phyloP scores from a whole-genome alignment of 2,888 invertebrate species.

The Yponomeuta evonymella region DNA sequence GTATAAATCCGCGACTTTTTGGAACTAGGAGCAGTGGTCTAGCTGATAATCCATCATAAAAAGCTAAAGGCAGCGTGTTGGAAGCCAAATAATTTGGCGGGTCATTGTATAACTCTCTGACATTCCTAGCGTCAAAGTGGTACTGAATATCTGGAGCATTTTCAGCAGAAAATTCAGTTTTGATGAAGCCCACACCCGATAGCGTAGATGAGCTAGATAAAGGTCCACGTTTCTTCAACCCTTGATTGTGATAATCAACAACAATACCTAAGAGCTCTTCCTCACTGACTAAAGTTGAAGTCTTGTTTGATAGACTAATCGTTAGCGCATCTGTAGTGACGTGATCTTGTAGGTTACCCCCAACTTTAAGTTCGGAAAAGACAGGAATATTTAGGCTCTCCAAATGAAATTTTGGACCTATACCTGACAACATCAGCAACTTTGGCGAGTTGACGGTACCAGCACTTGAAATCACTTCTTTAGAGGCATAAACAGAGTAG shows the following conservation, averaged over 20 bases:
- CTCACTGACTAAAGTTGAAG: conserved; percentile 60
- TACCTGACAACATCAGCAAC: conserved; percentile 79
- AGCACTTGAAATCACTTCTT: conserved; percentile 78
- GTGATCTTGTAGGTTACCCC: conserved; percentile 85
- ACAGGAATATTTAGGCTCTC: conserved; percentile 69
- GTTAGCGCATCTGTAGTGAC: conserved; percentile 78
- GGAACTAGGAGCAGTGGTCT: conserved; percentile 79
- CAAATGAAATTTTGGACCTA: conserved; percentile 78
- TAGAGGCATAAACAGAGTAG: conserved; percentile 62
- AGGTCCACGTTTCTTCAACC: conserved; percentile 63
- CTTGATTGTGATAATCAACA: conserved; percentile 53
- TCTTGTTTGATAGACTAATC: conserved; percentile 67
- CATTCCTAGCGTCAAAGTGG: conserved; percentile 77
- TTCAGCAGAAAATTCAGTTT: conserved; percentile 64
- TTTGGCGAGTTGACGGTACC: conserved; percentile 80
- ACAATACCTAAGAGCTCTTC: conserved; percentile 59
- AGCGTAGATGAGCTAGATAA: conserved; percentile 73
- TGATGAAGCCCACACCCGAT: conserved; percentile 77
- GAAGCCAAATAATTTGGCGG: conserved; percentile 68
- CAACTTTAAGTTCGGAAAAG: conserved; percentile 80
- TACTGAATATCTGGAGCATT: conserved; percentile 80
- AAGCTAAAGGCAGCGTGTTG: conserved; percentile 73
- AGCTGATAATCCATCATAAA: conserved; percentile 77
- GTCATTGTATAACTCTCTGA: conserved; percentile 75
- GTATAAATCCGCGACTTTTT: conserved; percentile 78